Base-by-base conservation (phyloP, 2,797 vertebrate genomes). In the Coregonus sp. region DNA sequence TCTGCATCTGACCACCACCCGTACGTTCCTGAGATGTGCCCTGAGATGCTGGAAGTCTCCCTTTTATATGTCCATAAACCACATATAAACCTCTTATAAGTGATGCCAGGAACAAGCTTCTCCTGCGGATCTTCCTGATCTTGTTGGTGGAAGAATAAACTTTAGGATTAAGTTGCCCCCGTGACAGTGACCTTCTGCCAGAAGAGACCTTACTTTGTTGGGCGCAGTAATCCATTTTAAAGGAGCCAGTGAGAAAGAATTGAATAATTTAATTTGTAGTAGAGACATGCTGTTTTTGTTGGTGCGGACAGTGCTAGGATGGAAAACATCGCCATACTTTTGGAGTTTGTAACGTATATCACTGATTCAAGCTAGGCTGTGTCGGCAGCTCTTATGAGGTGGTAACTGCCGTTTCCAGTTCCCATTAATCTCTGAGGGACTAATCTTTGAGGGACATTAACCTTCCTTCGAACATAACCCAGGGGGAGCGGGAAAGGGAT, bases 61-160 rank as follows among this genome's bases (percentile, higher is more conserved):
- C 6, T 77, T 84, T 80, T 84, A 84, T 89, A 91, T 74, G 76
- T 82, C 72, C 85, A 74, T 75, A 88, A 93, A 87, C 90, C 70
- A 86, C 86, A 84, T 88, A 87, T 69, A 70, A 47, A 20, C 18
- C 35, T 18, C 20, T 65, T 65, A 66, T 33, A 75, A 12, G 67
- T 75, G 51, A 75, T 84, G 80, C 63, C 25, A 70, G 4, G 33
- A 78, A 77, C 79, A 91, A 82, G 86, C 50, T 50, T 16, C 70
- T 25, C 1, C 70, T 12, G 73, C 56, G 33, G 25, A 91, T 82
- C 90, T 78, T 71, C 89, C 78, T 84, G 85, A 88, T 85, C 84
- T 76, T 83, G 84, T 74, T 56, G 25, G 74, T 76, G 81, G 87
- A 91, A 91, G 74, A 76, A 81, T 88, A 91, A 91, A 89, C 80